phyloP scores from a whole-genome alignment of 2,797 vertebrate species.

The Cuniculus paca region DNA sequence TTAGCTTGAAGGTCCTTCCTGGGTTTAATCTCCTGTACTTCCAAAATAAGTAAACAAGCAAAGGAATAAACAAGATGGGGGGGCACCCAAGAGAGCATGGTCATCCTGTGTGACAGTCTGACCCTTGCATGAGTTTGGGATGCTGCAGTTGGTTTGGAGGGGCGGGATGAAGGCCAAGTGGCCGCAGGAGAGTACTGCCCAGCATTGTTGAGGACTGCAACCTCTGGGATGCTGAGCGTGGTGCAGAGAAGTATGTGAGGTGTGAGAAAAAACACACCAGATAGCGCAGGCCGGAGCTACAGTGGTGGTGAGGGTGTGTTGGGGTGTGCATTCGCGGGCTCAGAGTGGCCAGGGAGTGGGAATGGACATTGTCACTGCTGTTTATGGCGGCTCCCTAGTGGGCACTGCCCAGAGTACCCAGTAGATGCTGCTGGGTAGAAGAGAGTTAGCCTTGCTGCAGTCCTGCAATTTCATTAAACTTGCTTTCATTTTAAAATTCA shows the following conservation, averaged over 20 bases:
- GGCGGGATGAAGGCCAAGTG: too few species aligned
- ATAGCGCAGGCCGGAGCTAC: neutral
- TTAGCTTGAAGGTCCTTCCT: neutral
- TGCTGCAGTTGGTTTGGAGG: too few species aligned
- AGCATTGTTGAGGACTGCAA: neutral
- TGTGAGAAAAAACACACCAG: neutral
- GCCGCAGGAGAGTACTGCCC: neutral
- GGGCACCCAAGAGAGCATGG: neutral
- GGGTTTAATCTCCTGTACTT: neutral
- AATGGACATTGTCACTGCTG: neutral
- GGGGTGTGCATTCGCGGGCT: neutral
- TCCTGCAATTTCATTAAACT: conserved; percentile 35
- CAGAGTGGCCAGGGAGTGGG: neutral
- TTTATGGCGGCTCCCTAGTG: neutral
- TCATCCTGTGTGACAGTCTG: neutral
- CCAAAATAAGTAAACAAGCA: neutral
- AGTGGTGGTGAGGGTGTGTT: neutral
- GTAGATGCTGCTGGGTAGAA: neutral
- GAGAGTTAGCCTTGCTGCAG: neutral
- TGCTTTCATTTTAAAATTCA: conserved; percentile 42
- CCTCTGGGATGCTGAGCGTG: neutral
- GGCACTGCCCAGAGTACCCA: neutral
- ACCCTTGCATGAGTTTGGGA: neutral
- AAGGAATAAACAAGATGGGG: too few species aligned
- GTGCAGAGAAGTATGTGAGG: neutral